phyloP scores from a whole-genome alignment of 2,888 invertebrate genomes.

The Cremastinae sp. region DNA sequence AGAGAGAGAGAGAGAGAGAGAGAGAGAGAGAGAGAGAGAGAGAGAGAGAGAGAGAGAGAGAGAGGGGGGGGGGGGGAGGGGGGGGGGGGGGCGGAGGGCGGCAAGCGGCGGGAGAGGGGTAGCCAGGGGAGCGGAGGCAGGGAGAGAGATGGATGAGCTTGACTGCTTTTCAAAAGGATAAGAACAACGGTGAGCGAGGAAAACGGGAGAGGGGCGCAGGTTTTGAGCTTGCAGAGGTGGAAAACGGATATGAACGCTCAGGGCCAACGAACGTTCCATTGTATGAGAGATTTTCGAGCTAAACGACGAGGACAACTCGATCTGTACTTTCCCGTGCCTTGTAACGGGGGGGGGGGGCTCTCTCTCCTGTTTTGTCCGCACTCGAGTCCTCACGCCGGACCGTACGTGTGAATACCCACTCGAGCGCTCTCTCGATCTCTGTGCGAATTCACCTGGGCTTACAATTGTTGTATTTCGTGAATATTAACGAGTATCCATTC shows the following conservation, averaged over 20 bases:
- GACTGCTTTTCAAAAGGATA: conserved; percentile 47
- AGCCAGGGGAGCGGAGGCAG: conserved; percentile 8
- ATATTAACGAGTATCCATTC: too few relatives aligned
- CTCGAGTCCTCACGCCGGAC: too few relatives aligned
- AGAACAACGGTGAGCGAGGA: background rate
- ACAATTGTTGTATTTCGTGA: too few relatives aligned
- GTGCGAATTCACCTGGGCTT: too few relatives aligned
- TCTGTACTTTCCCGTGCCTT: conserved; percentile 1
- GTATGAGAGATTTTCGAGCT: conserved; percentile 35
- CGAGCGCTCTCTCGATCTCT: too few relatives aligned
- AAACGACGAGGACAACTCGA: conserved; percentile 21
- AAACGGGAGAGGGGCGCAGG: conserved; percentile 27
- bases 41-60: conserved; percentile 5
- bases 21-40: conserved; percentile 16
- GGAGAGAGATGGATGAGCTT: conserved; percentile 26
- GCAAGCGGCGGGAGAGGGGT: conserved; percentile 27
- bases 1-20: conserved; percentile 10
- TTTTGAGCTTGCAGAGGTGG: conserved; percentile 13
- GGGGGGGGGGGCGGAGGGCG: background rate
- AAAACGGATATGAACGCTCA: conserved; percentile 37
- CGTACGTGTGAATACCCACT: too few relatives aligned
- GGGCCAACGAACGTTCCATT: conserved; percentile 30
- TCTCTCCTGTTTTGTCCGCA: background rate
- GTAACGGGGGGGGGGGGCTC: too few relatives aligned
- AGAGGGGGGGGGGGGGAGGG: too few relatives aligned